Evolutionary conservation across 2,113 vertebrate genomes (phyloP), one percentile per base, ranked within the genome.

Genomic region (Gallinago jamesoni): DNA sequence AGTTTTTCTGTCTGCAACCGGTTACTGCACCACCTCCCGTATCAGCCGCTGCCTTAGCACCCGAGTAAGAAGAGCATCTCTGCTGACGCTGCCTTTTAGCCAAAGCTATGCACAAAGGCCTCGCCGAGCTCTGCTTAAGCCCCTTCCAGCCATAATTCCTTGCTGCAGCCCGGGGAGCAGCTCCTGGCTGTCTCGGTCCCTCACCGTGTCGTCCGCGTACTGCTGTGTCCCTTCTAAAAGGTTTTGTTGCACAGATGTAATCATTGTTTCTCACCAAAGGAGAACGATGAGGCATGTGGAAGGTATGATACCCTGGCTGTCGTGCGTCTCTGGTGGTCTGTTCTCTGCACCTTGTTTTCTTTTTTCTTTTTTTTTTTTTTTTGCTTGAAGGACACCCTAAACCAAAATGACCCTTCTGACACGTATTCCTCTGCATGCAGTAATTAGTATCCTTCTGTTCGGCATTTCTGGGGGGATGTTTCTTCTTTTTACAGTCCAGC

Each of bases 231-330:
- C 1, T 67, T 57, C n/a, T 62, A 39, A 59, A 93, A 85, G 90
- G 35, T 76, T 68, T 90, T 50, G 39, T 84, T 75, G 64, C 48
- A n/a, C 68, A 69, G 60, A 82, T 41, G 53, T 55, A 68, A 79
- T 30, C 60, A 35, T 66, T 94, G 76, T 92, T 91, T 90, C 90
- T 83, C 84, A 37, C 72, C 43, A 74, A 80, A 59, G 87, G 91
- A 92, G 83, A 87, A 77, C 16, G 21, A 74, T 96, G 95, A 94
- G 92, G 75, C 77, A 84, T 55, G 64, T 27, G 57, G 77, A 70
- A 64, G 95, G 95, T 76, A 37, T 12, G 91, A 69, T 5, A 8
- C 66, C 25, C 62, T 39, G 82, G 63, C 45, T 89, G 59, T 68
- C 16, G 10, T 45, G 52, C 4, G 9, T 79, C 76, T 66, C 84